Conservation (phyloP, 2,797 vertebrate species). For the Coregonus ussuriensis region DNA sequence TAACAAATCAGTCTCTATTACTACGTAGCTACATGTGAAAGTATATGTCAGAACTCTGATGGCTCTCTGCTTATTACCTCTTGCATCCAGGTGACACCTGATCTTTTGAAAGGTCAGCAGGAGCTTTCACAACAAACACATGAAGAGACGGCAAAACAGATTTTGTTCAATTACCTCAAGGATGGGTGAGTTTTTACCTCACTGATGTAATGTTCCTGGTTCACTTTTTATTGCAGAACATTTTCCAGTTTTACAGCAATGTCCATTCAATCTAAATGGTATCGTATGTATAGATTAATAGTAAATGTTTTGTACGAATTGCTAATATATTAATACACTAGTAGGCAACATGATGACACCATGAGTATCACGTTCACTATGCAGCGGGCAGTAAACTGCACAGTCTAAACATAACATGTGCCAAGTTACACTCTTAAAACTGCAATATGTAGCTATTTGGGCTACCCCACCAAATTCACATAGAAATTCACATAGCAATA, state of each 20-base stretch:
- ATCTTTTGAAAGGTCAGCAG: slow-evolving; percentile 95
- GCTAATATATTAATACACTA: neutral
- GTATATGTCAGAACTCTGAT: slow-evolving; percentile 12
- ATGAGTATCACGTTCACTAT: neutral
- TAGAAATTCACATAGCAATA: too few species aligned
- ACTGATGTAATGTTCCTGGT: neutral
- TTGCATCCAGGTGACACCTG: slow-evolving; percentile 85
- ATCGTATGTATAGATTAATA: neutral
- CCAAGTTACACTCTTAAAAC: slow-evolving; percentile 15
- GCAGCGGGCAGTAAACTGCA: neutral
- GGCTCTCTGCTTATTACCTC: slow-evolving; percentile 31
- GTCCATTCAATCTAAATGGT: slow-evolving; percentile 2
- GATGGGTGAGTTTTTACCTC: slow-evolving; percentile 83
- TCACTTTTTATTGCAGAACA: slow-evolving; percentile 6
- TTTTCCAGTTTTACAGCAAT: neutral
- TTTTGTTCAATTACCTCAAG: slow-evolving; percentile 96
- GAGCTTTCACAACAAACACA: slow-evolving; percentile 91
- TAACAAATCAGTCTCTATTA: neutral
- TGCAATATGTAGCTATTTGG: too few species aligned
- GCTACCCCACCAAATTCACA: too few species aligned
- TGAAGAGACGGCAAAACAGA: slow-evolving; percentile 97
- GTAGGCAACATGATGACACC: neutral
- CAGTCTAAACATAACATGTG: slow-evolving; percentile 1
- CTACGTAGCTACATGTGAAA: neutral
- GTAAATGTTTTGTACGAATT: neutral